phyloP scores from a whole-genome alignment of 2,797 vertebrate species.

The Premnoplex brunnescens region DNA sequence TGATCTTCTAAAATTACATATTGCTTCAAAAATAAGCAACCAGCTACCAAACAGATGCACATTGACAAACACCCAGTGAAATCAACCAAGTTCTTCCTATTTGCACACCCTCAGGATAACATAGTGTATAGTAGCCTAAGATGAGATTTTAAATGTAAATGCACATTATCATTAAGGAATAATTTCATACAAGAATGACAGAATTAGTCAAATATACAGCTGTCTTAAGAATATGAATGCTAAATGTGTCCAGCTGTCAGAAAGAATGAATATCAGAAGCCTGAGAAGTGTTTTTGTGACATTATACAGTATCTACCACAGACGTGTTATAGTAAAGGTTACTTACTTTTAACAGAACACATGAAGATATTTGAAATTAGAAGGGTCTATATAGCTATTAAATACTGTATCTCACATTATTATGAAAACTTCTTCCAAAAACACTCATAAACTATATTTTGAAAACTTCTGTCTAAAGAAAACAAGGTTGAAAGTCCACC shows the following conservation, averaged over 20 bases:
- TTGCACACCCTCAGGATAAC: background rate
- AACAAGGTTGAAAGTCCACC: background rate
- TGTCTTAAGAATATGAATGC: constrained; percentile 25
- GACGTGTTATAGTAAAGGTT: background rate
- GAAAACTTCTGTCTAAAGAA: background rate
- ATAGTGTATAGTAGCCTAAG: background rate
- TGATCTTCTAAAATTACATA: background rate
- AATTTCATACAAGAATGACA: background rate
- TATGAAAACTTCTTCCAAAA: background rate
- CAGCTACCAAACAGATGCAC: background rate
- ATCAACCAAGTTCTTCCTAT: background rate
- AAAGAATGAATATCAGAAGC: background rate
- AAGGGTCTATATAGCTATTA: background rate
- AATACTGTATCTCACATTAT: background rate
- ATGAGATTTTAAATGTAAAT: constrained; percentile 47
- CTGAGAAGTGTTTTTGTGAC: background rate
- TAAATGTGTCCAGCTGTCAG: constrained; percentile 27
- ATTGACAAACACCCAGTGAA: background rate
- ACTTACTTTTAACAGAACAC: background rate
- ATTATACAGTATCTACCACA: background rate
- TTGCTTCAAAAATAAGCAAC: background rate
- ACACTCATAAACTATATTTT: background rate
- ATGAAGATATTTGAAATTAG: background rate
- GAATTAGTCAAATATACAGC: constrained; percentile 32
- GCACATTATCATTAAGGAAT: constrained; percentile 33